Evolutionary conservation across 2,888 invertebrate species (phyloP).

Genomic region (Leuctra nigra): DNA sequence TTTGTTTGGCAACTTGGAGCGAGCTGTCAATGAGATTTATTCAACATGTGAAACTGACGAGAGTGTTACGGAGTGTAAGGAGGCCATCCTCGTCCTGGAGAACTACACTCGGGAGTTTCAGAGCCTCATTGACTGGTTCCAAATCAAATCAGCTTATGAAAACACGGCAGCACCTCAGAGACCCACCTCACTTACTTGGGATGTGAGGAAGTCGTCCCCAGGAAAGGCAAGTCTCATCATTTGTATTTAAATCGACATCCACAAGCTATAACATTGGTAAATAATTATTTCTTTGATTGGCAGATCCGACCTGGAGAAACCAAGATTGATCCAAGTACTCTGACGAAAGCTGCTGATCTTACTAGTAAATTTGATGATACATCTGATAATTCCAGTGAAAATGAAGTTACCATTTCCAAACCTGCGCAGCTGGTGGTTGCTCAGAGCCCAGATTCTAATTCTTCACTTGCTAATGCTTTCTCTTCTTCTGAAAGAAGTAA

Average conservation of each 20-base stretch:
- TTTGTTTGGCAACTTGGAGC: constrained; percentile 86
- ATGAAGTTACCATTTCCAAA: no score
- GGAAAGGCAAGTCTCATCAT: not conserved
- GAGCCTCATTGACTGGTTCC: constrained; percentile 88
- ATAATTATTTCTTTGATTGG: no score
- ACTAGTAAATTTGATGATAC: no score
- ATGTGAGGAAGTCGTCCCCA: constrained; percentile 71
- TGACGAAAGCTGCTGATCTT: no score
- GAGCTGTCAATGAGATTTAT: constrained; percentile 92
- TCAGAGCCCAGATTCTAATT: no score
- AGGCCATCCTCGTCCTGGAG: constrained; percentile 89
- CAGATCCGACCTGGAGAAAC: no score
- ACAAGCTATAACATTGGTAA: no score
- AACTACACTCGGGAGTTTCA: constrained; percentile 93
- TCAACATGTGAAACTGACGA: constrained; percentile 93
- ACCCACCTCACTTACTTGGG: constrained; percentile 91
- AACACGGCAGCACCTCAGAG: constrained; percentile 76
- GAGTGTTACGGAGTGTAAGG: constrained; percentile 85
- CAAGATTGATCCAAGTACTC: no score
- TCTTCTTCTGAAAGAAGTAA: no score
- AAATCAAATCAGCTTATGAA: constrained; percentile 90
- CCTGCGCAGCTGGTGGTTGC: no score
- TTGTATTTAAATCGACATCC: not conserved
- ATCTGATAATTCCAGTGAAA: no score
- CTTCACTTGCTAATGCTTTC: no score